A percentile compares a stretch with the other conserved stretches of the same genome.
These are phyloP conservation scores for Hypotaenidia okinawae DNA, from an alignment of 2,797 vertebrate species.

Conservation along the genomic window DNA sequence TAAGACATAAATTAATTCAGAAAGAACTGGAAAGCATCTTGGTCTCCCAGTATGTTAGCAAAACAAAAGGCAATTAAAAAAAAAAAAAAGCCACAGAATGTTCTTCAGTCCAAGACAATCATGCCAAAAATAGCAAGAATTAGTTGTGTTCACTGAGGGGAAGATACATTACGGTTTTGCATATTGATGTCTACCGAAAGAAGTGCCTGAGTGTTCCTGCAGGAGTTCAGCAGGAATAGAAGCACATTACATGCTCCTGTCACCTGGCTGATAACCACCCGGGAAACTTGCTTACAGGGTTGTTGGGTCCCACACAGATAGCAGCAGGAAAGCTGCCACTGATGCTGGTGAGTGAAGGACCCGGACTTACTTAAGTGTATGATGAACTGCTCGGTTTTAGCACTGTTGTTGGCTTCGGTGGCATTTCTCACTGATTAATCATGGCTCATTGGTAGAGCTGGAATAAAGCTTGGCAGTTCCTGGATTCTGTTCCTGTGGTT, in stretches of 20 bases:
- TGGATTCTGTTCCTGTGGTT: conserved; percentile 55
- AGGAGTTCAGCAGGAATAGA: background rate
- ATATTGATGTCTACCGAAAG: background rate
- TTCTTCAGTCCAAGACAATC: conserved; percentile 38
- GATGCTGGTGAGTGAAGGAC: background rate
- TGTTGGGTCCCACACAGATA: background rate
- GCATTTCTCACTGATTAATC: conserved; percentile 9
- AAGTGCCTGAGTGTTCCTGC: background rate
- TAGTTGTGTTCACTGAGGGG: background rate
- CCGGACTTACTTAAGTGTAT: background rate
- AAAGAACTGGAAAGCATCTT: conserved; percentile 34
- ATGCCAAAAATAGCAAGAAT: conserved; percentile 47
- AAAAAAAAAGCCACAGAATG: conserved; percentile 25
- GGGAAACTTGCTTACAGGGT: background rate
- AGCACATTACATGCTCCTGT: background rate
- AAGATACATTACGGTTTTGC: background rate
- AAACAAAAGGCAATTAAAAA: conserved; percentile 53
- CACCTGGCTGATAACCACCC: background rate
- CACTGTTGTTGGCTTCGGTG: background rate
- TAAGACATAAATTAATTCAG: conserved; percentile 25
- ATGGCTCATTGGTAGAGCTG: background rate
- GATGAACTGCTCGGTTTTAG: background rate
- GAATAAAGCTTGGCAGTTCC: conserved; percentile 26
- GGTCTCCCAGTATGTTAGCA: conserved; percentile 33
- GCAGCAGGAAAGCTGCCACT: background rate